Evolutionary conservation across 2,113 vertebrate genomes (phyloP), one percentile per base, ranked within the genome.

Genomic region (Dipodomys spectabilis): DNA sequence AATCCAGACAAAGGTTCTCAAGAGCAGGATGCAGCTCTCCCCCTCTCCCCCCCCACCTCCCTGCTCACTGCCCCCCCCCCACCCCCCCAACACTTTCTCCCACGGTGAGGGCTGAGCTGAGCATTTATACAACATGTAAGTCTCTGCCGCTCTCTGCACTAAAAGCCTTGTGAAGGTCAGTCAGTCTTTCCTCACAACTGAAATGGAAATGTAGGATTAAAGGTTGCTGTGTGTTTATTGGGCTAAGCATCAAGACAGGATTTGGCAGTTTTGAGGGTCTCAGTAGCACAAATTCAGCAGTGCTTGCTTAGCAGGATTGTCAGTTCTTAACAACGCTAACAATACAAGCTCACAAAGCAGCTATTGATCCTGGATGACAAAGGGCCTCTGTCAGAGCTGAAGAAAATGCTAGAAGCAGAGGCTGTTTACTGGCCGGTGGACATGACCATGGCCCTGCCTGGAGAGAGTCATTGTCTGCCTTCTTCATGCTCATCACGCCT

Each of bases 301-400:
- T 44, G 35, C 49, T 79, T 77, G 78, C 49, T 57, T 57, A 82
- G 39, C 9, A 62, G 44, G 92, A 83, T 2, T 28, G 81, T 93
- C 82, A 30, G 12, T 69, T 93, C 49, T 79, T 75, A 90, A 86
- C 60, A 68, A 60, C 53, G 62, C 84, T 82, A n/a, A 89, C 71
- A 57, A 78, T 71, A 49, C 6, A 71, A 57, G 18, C 75, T 90
- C 67, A 92, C 86, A 88, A 90, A 94, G 91, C 67, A 83, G 86
- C 92, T 93, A 83, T 27, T 93, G 91, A 90, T 45, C 44, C 25
- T 0, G 2, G 19, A 84, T 27, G 67, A 96, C 95, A 96, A 86
- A 94, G 72, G 32, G 71, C 49, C 60, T 95, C 92, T 95, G 81
- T 95, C 57, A 67, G 72, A 80, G 77, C 32, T 3, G 15, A 88